Conservation (phyloP, 2,797 vertebrate species). For the Karalla daura region DNA sequence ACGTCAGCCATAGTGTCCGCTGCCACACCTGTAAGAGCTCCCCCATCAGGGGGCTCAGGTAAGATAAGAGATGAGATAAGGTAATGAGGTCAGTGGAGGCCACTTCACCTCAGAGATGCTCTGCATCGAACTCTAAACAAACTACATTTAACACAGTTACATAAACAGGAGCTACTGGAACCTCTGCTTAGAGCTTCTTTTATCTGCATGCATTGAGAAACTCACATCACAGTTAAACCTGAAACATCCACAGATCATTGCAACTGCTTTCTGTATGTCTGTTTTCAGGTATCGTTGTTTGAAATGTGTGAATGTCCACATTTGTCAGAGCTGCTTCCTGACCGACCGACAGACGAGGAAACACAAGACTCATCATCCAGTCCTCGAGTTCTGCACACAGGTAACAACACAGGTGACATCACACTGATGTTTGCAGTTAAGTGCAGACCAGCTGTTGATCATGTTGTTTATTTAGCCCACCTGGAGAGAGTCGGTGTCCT, state of each 20-base stretch:
- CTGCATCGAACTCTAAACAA: too few relatives aligned
- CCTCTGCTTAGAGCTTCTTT: too few relatives aligned
- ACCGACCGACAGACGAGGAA: constrained; percentile 76
- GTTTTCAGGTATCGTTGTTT: constrained; percentile 86
- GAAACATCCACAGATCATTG: too few relatives aligned
- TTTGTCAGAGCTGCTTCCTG: constrained; percentile 91
- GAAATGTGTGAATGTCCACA: constrained; percentile 89
- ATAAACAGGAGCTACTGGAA: too few relatives aligned
- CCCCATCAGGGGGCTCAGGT: constrained; percentile 72
- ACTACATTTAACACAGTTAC: too few relatives aligned
- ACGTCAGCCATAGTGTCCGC: constrained; percentile 79
- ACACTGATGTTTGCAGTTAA: background rate
- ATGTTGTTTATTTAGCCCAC: constrained; percentile 84
- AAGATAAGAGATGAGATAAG: too few relatives aligned
- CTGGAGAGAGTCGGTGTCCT: constrained; percentile 83
- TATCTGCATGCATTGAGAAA: too few relatives aligned
- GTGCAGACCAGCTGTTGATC: background rate
- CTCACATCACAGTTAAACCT: too few relatives aligned
- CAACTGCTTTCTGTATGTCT: too few relatives aligned
- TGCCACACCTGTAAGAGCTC: constrained; percentile 84
- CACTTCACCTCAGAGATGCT: too few relatives aligned
- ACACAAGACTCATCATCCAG: constrained; percentile 84
- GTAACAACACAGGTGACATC: constrained; percentile 60
- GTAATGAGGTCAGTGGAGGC: too few relatives aligned
- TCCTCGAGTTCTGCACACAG: constrained; percentile 85